These are phyloP conservation scores for Acholoe squamosa DNA, from an alignment of 2,888 invertebrate species.

Conservation along the genomic window DNA sequence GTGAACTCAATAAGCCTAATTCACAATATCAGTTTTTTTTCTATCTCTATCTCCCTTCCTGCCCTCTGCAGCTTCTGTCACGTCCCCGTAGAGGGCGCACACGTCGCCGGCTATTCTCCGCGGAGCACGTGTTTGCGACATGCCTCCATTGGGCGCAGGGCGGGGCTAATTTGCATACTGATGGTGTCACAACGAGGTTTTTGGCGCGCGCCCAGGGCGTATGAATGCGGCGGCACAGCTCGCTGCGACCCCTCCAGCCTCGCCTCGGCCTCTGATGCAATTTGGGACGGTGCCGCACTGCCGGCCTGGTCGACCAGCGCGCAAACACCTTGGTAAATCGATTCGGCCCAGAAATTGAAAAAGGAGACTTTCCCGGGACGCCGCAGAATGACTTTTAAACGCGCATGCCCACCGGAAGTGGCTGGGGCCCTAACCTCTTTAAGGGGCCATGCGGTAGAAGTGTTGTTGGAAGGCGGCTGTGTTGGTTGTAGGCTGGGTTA, in stretches of 20 bases:
- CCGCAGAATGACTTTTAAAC: conserved; percentile 58
- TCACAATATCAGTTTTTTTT: conserved; percentile 56
- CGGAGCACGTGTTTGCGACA: conserved; percentile 55
- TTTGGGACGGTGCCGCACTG: background rate
- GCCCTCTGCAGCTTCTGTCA: background rate
- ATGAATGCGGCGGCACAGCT: conserved; percentile 49
- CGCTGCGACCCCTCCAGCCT: conserved; percentile 45
- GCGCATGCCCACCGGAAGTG: conserved; percentile 55
- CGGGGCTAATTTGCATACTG: conserved; percentile 61
- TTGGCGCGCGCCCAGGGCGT: conserved; percentile 50
- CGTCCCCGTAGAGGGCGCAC: conserved; percentile 2
- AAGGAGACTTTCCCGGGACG: conserved; percentile 41
- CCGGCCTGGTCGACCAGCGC: background rate
- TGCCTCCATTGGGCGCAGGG: conserved; percentile 6
- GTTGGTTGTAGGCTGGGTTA: background rate
- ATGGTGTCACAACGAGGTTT: conserved; percentile 61
- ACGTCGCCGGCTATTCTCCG: conserved; percentile 44
- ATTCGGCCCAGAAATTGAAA: conserved; percentile 54
- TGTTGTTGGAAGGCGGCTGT: background rate
- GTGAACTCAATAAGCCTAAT: conserved; percentile 57
- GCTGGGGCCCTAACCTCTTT: conserved; percentile 56
- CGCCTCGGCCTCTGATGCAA: conserved; percentile 51
- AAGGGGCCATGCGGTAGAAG: conserved; percentile 10
- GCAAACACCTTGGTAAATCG: conserved; percentile 58
- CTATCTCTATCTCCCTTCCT: background rate